Evolutionary conservation across 2,113 vertebrate genomes (phyloP), one percentile per base, ranked within the genome.

Genomic region (Pantherophis guttatus): DNA sequence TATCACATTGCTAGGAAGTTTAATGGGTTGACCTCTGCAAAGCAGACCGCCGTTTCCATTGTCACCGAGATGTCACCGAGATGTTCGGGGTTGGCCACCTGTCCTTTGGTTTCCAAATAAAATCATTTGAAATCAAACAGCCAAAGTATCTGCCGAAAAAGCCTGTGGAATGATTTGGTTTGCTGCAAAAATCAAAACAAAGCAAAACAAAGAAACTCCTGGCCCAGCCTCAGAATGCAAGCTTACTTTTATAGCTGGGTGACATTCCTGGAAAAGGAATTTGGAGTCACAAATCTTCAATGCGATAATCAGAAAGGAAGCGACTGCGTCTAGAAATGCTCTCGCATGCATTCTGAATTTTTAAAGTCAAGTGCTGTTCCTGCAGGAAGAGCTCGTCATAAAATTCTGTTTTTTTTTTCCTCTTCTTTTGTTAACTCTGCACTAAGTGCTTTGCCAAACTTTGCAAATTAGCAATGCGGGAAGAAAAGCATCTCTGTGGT

Each of bases 341-440:
- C 85, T 89, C 92, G 93, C 81, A 86, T 55, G 57, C 88, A 26
- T 44, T 92, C 85, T 93, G 65, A 94, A 93, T 94, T 26, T 50
- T 95, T 91, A 92, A 93, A 91, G 55, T 91, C 21, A 65, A 7
- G 26, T 59, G 17, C 17, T 44, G 6, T 39, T 81, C 75, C 75
- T 26, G 19, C 17, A 50, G 55, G 70, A 92, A 70, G 44, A 89
- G 12, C 33, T 26, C 75, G 39, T 24, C 58, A 50, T 33, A 48
- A 55, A 81, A 44, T 8, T 8, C 39, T 10, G 10, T 19, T 86
- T 94, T 90, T 87, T 48, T 90, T 5, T 48, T 2, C n/a, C n/a
- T 2, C 3, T 44, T 5, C 89, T 54, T 50, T 92, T 87, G 52
- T 24, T 87, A 23, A 50, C 33, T 54, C 13, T 33, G 59, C n/a